A percentile compares a stretch with the other conserved stretches of the same genome.
These are phyloP conservation scores for Ceryle rudis DNA, from an alignment of 2,797 vertebrate species.

Conservation along the genomic window DNA sequence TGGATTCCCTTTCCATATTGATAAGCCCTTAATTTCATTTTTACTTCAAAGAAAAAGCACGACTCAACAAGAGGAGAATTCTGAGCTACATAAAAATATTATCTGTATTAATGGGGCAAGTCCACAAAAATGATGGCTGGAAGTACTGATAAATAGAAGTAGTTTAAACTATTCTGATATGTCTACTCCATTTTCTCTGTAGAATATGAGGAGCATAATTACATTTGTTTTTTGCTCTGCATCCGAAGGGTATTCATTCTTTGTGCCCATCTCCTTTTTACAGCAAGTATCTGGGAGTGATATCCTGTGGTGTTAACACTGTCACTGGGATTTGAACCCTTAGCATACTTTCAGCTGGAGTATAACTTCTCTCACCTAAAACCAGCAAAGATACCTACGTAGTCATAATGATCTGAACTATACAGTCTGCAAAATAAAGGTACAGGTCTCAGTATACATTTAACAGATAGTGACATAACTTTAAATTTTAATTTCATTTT, in stretches of 20 bases:
- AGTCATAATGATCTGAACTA: not conserved
- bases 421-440: not conserved
- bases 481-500: not conserved
- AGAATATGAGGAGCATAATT: conserved; percentile 26
- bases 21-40: conserved; percentile 38
- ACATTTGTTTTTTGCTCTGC: not conserved
- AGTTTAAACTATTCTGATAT: conserved; percentile 53
- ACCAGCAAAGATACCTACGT: not conserved
- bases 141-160: conserved; percentile 45
- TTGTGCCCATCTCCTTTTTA: not conserved
- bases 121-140: conserved; percentile 6
- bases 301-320: not conserved
- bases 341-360: not conserved
- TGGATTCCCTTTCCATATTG: not conserved
- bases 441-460: not conserved
- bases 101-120: conserved; percentile 44
- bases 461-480: not conserved
- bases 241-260: not conserved
- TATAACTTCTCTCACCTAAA: not conserved
- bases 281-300: not conserved
- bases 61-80: conserved; percentile 29
- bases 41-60: conserved; percentile 30
- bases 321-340: not conserved
- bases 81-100: conserved; percentile 39
- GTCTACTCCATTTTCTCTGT: conserved; percentile 35